phyloP scores from a whole-genome alignment of 2,888 invertebrate genomes.

The Trachelus stipa region DNA sequence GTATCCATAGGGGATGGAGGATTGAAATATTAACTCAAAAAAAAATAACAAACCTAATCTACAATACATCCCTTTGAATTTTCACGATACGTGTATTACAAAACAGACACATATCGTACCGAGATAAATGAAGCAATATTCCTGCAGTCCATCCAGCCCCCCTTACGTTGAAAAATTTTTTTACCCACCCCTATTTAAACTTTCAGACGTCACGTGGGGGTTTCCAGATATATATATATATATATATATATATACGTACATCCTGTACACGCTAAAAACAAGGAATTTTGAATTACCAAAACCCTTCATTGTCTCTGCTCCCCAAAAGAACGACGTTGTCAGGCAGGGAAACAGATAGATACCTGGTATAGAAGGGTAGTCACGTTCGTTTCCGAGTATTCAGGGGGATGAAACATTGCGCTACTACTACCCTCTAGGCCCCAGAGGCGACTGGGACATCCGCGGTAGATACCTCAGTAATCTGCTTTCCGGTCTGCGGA shows the following conservation, averaged over 20 bases:
- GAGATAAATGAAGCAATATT: background rate
- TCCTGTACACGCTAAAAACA: background rate
- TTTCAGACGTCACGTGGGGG: background rate
- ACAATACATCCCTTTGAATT: background rate
- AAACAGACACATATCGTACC: background rate
- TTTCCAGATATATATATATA: background rate
- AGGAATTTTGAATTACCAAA: background rate
- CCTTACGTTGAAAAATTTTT: background rate
- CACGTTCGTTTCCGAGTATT: background rate
- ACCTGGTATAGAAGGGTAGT: background rate
- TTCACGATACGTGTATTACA: background rate
- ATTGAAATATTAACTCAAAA: background rate
- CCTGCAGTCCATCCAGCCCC: background rate
- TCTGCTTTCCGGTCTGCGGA: slow-evolving; percentile 25
- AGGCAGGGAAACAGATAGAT: background rate
- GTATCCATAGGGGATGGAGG: background rate
- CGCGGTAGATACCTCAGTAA: slow-evolving; percentile 20
- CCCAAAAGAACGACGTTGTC: background rate
- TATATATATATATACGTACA: background rate
- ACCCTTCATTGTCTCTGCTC: background rate
- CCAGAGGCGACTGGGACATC: slow-evolving; percentile 19
- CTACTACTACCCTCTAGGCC: background rate
- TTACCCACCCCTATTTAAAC: background rate
- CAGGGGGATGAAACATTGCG: slow-evolving; percentile 15
- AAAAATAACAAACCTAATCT: background rate